Percentiles rank a stretch among this genome's conserved stretches.
phyloP scores from a whole-genome alignment of 92 coral and sea anemone species.

The Palythoa grandiflora region DNA sequence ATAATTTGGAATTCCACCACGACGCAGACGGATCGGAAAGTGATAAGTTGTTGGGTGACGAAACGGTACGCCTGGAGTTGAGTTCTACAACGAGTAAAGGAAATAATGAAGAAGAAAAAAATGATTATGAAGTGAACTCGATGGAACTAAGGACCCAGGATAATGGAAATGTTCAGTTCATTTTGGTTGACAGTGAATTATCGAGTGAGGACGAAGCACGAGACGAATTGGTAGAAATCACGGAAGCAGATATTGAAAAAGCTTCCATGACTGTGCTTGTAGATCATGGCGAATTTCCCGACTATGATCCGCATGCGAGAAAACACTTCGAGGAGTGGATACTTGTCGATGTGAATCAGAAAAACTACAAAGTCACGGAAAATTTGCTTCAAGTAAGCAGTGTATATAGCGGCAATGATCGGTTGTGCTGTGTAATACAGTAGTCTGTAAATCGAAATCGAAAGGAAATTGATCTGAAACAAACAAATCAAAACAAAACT shows the following conservation, averaged over 20 bases:
- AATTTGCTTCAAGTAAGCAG: conserved; percentile 80
- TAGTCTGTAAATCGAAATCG: conserved; percentile 23
- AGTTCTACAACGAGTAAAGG: neutral
- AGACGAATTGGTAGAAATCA: conserved; percentile 30
- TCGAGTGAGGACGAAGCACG: conserved; percentile 35
- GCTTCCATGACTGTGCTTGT: conserved; percentile 48
- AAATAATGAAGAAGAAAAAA: neutral
- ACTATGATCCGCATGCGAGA: conserved; percentile 33
- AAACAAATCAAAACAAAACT: neutral
- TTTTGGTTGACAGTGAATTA: conserved; percentile 30
- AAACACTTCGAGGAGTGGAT: conserved; percentile 89
- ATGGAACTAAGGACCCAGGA: conserved; percentile 44
- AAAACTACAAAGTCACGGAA: conserved; percentile 72
- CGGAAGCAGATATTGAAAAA: conserved; percentile 37
- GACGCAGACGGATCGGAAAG: conserved; percentile 17
- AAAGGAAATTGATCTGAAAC: neutral
- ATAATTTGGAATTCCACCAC: neutral
- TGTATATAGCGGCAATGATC: conserved; percentile 68
- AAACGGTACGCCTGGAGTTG: neutral
- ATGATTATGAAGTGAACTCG: neutral
- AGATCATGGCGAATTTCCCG: conserved; percentile 34
- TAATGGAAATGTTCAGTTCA: conserved; percentile 30
- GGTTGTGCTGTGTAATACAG: conserved; percentile 74
- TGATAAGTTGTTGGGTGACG: conserved; percentile 8
- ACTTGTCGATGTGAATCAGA: conserved; percentile 75